Conservation (phyloP, 2,888 invertebrate species). For the Stramonita haemastoma region DNA sequence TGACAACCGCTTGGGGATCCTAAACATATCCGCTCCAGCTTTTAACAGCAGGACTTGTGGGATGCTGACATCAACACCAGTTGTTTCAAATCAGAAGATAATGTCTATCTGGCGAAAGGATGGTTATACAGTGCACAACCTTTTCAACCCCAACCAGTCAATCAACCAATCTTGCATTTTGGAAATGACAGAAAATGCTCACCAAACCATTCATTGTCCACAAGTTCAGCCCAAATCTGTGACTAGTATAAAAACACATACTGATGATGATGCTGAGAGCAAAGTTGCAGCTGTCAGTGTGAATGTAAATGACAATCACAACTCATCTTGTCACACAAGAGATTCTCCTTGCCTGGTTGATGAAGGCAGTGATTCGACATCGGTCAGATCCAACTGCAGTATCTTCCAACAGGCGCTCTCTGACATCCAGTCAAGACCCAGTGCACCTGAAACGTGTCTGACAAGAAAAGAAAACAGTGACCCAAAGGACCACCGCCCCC, state of each 20-base stretch:
- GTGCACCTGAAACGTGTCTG: not conserved
- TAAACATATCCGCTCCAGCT: not conserved
- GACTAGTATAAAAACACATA: not conserved
- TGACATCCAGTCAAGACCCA: not conserved
- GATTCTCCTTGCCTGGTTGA: not conserved
- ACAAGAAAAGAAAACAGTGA: not conserved
- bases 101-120: not conserved
- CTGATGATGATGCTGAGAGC: not conserved
- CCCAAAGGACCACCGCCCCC: not conserved
- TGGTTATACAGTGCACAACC: not conserved
- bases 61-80: constrained; percentile 16
- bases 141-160: not conserved
- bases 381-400: not conserved
- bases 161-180: not conserved
- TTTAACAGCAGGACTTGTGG: not conserved
- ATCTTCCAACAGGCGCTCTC: not conserved
- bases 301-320: not conserved
- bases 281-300: not conserved
- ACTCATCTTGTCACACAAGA: not conserved
- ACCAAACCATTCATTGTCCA: not conserved
- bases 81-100: not conserved
- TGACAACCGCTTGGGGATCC: not conserved
- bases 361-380: not conserved
- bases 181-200: not conserved
- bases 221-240: not conserved